A percentile compares a stretch with the other conserved stretches of the same genome.
phyloP scores from a whole-genome alignment of 1,140 invertebrate genomes.

The Hylaeus anthracinus region DNA sequence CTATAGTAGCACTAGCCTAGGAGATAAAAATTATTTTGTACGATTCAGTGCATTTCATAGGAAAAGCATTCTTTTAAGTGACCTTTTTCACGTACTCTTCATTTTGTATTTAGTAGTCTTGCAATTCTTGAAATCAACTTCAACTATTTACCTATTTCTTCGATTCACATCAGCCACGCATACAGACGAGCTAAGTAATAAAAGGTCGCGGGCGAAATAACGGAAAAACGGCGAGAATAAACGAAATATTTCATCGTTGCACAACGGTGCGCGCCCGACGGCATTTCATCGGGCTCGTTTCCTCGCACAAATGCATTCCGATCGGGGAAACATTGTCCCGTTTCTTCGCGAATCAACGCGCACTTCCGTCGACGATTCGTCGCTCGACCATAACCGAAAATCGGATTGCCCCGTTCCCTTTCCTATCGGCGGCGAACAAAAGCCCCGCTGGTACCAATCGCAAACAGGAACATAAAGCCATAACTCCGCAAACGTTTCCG shows the following conservation, averaged over 20 bases:
- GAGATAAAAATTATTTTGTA: too few species aligned
- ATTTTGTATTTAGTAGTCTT: too few species aligned
- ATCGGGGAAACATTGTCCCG: slow-evolving; percentile 7
- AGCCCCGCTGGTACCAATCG: not conserved
- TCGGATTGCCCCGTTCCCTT: not conserved
- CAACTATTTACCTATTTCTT: too few species aligned
- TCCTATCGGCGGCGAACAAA: not conserved
- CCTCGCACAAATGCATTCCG: not conserved
- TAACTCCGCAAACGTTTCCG: slow-evolving; percentile 23
- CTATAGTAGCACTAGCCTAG: too few species aligned
- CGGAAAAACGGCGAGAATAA: too few species aligned
- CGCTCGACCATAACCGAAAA: not conserved
- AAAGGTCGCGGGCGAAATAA: not conserved
- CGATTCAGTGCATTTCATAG: too few species aligned
- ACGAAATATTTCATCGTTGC: slow-evolving; percentile 11
- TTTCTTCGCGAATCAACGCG: slow-evolving; percentile 17
- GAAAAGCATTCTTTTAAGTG: too few species aligned
- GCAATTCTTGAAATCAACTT: too few species aligned
- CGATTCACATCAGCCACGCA: too few species aligned
- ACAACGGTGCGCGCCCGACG: not conserved
- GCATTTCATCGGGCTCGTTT: slow-evolving; percentile 14
- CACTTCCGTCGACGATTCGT: not conserved
- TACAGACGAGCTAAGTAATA: too few species aligned
- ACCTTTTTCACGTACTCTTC: too few species aligned
- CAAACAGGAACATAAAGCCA: not conserved